Evolutionary conservation across 1,140 invertebrate species (phyloP), one percentile per base, ranked within the genome.

Genomic region (Antheraea pernyi): DNA sequence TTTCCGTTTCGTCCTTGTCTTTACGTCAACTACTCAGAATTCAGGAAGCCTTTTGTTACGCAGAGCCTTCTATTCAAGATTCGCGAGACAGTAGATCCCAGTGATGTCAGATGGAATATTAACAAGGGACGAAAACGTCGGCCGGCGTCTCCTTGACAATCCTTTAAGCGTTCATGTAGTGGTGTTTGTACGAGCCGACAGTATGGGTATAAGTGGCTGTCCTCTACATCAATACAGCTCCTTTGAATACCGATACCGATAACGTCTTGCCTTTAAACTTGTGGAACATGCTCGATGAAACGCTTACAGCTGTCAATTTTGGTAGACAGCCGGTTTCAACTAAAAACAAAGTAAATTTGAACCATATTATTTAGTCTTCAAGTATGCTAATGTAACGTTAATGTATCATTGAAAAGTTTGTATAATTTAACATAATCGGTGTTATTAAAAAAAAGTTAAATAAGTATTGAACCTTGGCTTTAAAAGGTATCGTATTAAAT

Each of bases 41-140:
- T 79, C 77, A 79, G 77, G 69, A 72, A 74, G 74, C 68, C 77
- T 76, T 79, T 78, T 78, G 77, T 79, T 74, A 66, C 70, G 60
- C 67, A 68, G 68, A 63, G 69, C 72, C 72, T 78, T 78, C 75
- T 78, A 76, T 78, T 80, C 76, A 74, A 78, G 74, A 81, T 81
- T 81, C 75, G 69, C 79, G 71, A 81, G 77, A 81, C 75, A 83
- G 69, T 68, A 62, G 70, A 75, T 72, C 73, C 72, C 75, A 72
- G 77, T 75, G 75, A 77, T 74, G 74, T 77, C 78, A 78, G 71
- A 68, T 75, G 71, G 80, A 82, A 82, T 82, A 82, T 80, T 82
- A 82, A 82, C 80, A 77, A 82, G 80, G 73, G 74, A 75, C 72
- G 67, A 67, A 53, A 72, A 73, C 69, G 73, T 73, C 71, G 74